Percentiles rank a stretch among this genome's conserved stretches.
phyloP scores from a whole-genome alignment of 1,140 invertebrate species.

The Pseudomyrmex flavicornis region DNA sequence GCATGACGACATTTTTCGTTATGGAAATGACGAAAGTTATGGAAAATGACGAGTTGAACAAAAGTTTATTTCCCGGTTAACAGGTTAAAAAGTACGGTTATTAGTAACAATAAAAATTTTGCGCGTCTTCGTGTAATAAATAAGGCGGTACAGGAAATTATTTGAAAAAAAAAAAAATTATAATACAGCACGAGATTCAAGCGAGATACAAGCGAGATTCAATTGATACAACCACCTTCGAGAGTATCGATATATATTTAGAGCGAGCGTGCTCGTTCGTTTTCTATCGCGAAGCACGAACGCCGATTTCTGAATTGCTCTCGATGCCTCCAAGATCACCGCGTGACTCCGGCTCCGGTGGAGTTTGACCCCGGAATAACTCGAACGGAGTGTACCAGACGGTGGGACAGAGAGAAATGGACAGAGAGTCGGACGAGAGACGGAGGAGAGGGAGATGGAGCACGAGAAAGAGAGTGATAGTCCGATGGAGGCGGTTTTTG shows the following conservation, averaged over 20 bases:
- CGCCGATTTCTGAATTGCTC: conserved; percentile 58
- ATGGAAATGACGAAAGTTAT: too few relatives aligned
- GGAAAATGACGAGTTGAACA: too few relatives aligned
- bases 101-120: not conserved
- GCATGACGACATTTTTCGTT: too few relatives aligned
- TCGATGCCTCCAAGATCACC: conserved; percentile 61
- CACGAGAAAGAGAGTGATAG: conserved; percentile 66
- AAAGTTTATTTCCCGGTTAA: too few relatives aligned
- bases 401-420: conserved; percentile 45
- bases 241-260: not conserved
- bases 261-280: conserved; percentile 20
- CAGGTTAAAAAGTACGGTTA: not conserved
- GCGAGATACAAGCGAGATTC: not conserved
- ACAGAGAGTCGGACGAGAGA: conserved; percentile 6
- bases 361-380: conserved; percentile 74
- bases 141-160: not conserved
- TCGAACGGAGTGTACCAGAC: conserved; percentile 58
- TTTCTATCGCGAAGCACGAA: conserved; percentile 19
- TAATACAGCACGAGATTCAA: not conserved
- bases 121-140: too few relatives aligned
- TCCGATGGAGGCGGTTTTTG: conserved; percentile 71
- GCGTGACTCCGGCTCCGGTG: conserved; percentile 58
- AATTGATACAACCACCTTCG: not conserved
- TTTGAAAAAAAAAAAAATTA: not conserved
- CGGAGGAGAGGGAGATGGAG: not conserved